Percentiles rank a stretch among this genome's conserved stretches.
Evolutionary conservation across 2,888 invertebrate species (phyloP).

Genomic region (Lottia scabra): DNA sequence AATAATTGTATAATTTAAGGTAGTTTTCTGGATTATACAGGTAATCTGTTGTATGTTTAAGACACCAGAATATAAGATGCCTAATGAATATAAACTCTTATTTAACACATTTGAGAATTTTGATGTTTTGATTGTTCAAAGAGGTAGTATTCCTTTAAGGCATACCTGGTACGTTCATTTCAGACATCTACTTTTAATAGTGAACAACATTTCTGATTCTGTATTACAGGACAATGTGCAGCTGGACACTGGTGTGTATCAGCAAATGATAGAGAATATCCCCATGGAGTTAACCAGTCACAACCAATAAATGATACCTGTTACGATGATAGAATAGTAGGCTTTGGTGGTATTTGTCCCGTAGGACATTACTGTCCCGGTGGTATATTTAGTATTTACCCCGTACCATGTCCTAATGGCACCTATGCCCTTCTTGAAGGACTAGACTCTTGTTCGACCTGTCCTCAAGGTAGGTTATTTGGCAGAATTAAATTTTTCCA

Average conservation of each 20-base stretch:
- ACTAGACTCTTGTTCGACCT: conserved; percentile 48
- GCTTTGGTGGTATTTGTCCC: conserved; percentile 61
- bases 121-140: too few species aligned
- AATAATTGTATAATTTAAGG: too few species aligned
- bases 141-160: too few species aligned
- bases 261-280: conserved; percentile 59
- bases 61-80: too few species aligned
- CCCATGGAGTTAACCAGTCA: conserved; percentile 53
- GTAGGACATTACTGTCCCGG: conserved; percentile 62
- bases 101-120: too few species aligned
- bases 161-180: too few species aligned
- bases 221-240: conserved; percentile 40
- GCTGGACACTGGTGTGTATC: conserved; percentile 63
- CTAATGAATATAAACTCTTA: too few species aligned
- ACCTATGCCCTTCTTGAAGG: conserved; percentile 61
- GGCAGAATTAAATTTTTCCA: background rate
- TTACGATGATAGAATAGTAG: conserved; percentile 55
- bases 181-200: too few species aligned
- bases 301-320: conserved; percentile 48
- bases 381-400: conserved; percentile 47
- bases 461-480: conserved; percentile 59
- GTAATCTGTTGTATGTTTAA: too few species aligned
- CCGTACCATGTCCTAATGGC: conserved; percentile 60
- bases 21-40: too few species aligned
- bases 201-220: too few species aligned